Percentiles rank a stretch among this genome's conserved stretches.
Evolutionary conservation across 2,797 vertebrate species (phyloP).

Genomic region (Triplophysa yarkandensis): DNA sequence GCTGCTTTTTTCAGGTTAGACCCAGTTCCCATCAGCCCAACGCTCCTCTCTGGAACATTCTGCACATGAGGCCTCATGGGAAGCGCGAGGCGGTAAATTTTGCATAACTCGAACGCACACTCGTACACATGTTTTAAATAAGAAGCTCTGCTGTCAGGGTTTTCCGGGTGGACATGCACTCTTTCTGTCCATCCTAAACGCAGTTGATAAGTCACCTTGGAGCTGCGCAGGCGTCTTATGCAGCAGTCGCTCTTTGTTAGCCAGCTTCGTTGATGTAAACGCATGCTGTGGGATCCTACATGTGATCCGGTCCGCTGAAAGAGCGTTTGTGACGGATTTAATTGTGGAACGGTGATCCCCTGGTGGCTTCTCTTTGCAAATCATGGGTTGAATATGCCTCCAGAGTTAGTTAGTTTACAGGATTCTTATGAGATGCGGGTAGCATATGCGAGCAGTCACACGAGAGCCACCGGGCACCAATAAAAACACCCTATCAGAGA

Average conservation of each 20-base stretch:
- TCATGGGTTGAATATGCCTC: slow-evolving; percentile 20
- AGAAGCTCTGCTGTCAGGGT: slow-evolving; percentile 54
- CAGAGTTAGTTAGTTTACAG: slow-evolving; percentile 32
- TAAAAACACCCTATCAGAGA: slow-evolving; percentile 57
- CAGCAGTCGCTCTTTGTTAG: slow-evolving; percentile 35
- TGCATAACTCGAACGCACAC: slow-evolving; percentile 53
- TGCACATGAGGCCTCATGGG: slow-evolving; percentile 56
- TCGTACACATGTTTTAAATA: slow-evolving; percentile 57
- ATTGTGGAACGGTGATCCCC: slow-evolving; percentile 28
- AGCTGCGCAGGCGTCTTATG: slow-evolving; percentile 33
- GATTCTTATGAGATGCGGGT: slow-evolving; percentile 23
- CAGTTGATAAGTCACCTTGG: slow-evolving; percentile 59
- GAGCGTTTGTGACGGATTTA: slow-evolving; percentile 26
- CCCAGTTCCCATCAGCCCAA: slow-evolving; percentile 52
- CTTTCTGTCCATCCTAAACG: slow-evolving; percentile 53
- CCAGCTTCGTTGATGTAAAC: slow-evolving; percentile 28
- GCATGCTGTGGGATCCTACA: slow-evolving; percentile 31
- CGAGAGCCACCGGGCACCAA: slow-evolving; percentile 51
- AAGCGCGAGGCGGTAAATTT: slow-evolving; percentile 59
- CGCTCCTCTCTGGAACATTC: slow-evolving; percentile 54
- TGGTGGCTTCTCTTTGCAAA: slow-evolving; percentile 21
- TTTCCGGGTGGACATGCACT: slow-evolving; percentile 58
- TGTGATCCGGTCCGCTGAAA: slow-evolving; percentile 10
- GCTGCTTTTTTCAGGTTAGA: slow-evolving; percentile 56
- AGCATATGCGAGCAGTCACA: slow-evolving; percentile 47